These are phyloP conservation scores for Lithobates pipiens DNA, from an alignment of 2,797 vertebrate species.

Conservation along the genomic window DNA sequence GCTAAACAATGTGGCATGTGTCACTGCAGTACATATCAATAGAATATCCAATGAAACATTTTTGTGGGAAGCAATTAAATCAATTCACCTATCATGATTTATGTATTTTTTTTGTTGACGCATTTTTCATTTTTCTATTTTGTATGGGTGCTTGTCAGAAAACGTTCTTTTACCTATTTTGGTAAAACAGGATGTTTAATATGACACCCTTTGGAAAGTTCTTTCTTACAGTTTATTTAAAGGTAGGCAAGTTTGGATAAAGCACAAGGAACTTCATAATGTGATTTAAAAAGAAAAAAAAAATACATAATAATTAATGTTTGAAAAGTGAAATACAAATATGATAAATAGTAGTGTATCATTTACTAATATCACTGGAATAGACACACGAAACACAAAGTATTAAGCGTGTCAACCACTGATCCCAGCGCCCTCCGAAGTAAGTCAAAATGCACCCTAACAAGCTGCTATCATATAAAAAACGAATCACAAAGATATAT, in stretches of 20 bases:
- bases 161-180: neutral
- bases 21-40: slow-evolving; percentile 51
- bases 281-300: no score
- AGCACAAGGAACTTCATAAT: neutral
- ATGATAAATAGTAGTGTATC: no score
- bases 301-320: no score
- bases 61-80: slow-evolving; percentile 51
- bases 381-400: no score
- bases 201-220: neutral
- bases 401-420: no score
- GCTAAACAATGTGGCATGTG: slow-evolving; percentile 55
- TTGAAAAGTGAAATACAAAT: no score
- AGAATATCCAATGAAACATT: slow-evolving; percentile 22
- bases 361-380: no score
- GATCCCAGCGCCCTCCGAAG: no score
- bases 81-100: slow-evolving; percentile 41
- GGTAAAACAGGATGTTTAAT: neutral
- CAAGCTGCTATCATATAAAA: no score
- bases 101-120: slow-evolving; percentile 8
- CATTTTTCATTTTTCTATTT: slow-evolving; percentile 14
- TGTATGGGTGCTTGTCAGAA: slow-evolving; percentile 16
- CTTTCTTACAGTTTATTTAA: neutral
- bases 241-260: neutral
- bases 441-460: no score
- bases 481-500: no score